phyloP scores from a whole-genome alignment of 2,113 vertebrate species.

The Chaenogobius annularis region DNA sequence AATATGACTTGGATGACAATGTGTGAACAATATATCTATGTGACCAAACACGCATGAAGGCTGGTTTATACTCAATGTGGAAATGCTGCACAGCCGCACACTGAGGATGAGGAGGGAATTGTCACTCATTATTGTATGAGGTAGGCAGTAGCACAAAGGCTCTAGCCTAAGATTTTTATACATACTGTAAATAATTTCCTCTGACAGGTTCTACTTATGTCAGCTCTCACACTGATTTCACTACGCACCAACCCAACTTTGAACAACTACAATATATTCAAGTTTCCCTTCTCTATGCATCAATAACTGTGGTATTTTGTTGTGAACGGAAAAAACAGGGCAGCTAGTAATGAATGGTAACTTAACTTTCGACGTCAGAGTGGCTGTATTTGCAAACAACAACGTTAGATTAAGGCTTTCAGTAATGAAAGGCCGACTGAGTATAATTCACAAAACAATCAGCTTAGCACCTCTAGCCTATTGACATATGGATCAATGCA shows the following conservation, averaged over 20 bases:
- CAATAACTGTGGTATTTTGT: background rate
- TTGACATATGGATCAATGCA: too few species aligned
- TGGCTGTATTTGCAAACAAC: background rate
- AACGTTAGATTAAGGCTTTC: background rate
- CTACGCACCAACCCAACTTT: background rate
- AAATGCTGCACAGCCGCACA: too few species aligned
- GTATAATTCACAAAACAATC: background rate
- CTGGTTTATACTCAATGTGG: too few species aligned
- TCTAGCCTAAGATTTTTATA: too few species aligned
- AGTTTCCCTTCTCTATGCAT: background rate
- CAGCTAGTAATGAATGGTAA: background rate
- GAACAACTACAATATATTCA: background rate
- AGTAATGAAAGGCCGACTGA: background rate
- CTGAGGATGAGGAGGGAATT: too few species aligned
- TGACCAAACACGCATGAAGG: background rate
- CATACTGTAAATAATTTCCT: too few species aligned
- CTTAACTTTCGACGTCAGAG: background rate
- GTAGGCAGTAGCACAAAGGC: too few species aligned
- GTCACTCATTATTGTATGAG: too few species aligned
- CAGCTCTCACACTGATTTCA: background rate
- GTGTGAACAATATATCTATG: conserved; percentile 1
- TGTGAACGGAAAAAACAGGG: background rate
- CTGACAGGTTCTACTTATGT: background rate
- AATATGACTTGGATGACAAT: background rate
- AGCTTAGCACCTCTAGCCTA: too few species aligned